These are phyloP conservation scores for Felis catus DNA, from an alignment of 2,113 vertebrate genomes.

Conservation along the genomic window F.catus_Fca126_mat1.0 CM031412.1:45036501-45037000, in stretches of 20 bases:
- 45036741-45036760: slow-evolving; percentile 56
- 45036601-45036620: neutral
- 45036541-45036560: slow-evolving; percentile 64
- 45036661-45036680: slow-evolving; percentile 51
- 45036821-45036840: slow-evolving; percentile 59
- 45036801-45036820: slow-evolving; percentile 67
- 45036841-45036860: slow-evolving; percentile 9
- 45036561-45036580: neutral
- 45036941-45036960: slow-evolving; percentile 72
- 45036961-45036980: slow-evolving; percentile 48
- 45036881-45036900: neutral
- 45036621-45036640: slow-evolving; percentile 43
- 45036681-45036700: slow-evolving; percentile 70
- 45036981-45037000: slow-evolving; percentile 13
- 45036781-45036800: slow-evolving; percentile 58
- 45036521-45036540: slow-evolving; percentile 57
- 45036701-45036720: slow-evolving; percentile 64
- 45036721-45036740: slow-evolving; percentile 52
- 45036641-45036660: slow-evolving; percentile 47
- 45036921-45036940: slow-evolving; percentile 65
- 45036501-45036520: slow-evolving; percentile 20
- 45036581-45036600: slow-evolving; percentile 65
- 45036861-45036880: neutral
- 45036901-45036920: neutral
- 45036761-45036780: slow-evolving; percentile 83